Conservation (phyloP, 2,113 vertebrate genomes). For the Tetraodon nigroviridis region DNA sequence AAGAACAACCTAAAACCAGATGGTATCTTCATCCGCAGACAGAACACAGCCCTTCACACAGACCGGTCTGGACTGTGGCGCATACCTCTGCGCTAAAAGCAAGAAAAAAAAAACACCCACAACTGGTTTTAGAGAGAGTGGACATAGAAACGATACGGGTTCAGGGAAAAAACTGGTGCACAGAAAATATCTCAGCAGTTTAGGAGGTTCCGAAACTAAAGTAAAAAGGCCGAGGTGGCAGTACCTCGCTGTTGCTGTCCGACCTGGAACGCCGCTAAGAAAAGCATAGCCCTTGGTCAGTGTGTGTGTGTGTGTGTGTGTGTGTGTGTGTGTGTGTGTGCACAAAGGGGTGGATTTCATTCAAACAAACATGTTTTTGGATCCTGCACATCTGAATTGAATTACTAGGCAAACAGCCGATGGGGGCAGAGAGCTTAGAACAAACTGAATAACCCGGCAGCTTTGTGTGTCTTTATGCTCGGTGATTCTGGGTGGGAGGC, state of each 20-base stretch:
- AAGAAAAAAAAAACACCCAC: slow-evolving; percentile 43
- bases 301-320: slow-evolving; percentile 47
- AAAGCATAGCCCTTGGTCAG: slow-evolving; percentile 73
- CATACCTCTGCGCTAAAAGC: slow-evolving; percentile 18
- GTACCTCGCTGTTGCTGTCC: slow-evolving; percentile 65
- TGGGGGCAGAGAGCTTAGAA: slow-evolving; percentile 73
- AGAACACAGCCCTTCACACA: slow-evolving; percentile 43
- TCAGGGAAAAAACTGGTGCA: slow-evolving; percentile 35
- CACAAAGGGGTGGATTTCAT: slow-evolving; percentile 73
- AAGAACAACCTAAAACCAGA: slow-evolving; percentile 55
- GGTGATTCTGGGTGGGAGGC: slow-evolving; percentile 73
- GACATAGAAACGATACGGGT: slow-evolving; percentile 45
- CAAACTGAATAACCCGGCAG: slow-evolving; percentile 75
- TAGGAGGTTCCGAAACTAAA: slow-evolving; percentile 55
- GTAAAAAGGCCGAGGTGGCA: slow-evolving; percentile 68
- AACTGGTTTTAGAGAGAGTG: slow-evolving; percentile 17
- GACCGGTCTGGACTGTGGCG: slow-evolving; percentile 25
- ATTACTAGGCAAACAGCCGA: slow-evolving; percentile 80
- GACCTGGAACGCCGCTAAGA: slow-evolving; percentile 73
- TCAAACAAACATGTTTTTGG: slow-evolving; percentile 79
- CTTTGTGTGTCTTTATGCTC: slow-evolving; percentile 71
- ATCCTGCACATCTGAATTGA: slow-evolving; percentile 78
- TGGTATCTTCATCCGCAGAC: slow-evolving; percentile 34
- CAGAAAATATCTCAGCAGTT: slow-evolving; percentile 60
- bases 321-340: slow-evolving; percentile 28